These are phyloP conservation scores for Falco novaeseelandiae DNA, from an alignment of 2,797 vertebrate genomes.

Conservation along the genomic window DNA sequence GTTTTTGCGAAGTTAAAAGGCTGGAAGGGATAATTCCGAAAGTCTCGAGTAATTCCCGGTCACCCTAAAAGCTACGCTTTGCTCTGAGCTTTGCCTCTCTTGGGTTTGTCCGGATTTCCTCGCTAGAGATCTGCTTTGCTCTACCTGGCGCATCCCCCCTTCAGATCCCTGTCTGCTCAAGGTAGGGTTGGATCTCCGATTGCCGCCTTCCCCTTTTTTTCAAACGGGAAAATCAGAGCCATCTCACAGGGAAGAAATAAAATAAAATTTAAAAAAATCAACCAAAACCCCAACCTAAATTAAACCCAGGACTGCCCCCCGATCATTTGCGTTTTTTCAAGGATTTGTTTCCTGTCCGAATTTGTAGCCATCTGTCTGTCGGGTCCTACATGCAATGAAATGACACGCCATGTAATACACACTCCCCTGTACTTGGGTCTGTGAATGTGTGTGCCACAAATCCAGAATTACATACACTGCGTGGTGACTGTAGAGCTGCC, in stretches of 20 bases:
- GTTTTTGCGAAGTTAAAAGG: not conserved
- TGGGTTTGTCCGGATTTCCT: not conserved
- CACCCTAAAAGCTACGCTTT: not conserved
- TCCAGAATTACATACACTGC: not conserved
- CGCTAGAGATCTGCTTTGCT: not conserved
- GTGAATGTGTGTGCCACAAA: not conserved
- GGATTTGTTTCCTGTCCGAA: conserved; percentile 30
- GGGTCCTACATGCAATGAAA: not conserved
- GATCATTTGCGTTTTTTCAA: not conserved
- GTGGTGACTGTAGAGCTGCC: not conserved
- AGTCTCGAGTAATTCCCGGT: not conserved
- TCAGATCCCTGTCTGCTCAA: not conserved
- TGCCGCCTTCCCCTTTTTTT: rapidly evolving
- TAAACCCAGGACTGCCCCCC: not conserved
- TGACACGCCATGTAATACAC: not conserved
- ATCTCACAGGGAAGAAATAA: not conserved
- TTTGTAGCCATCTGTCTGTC: conserved; percentile 40
- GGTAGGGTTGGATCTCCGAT: not conserved
- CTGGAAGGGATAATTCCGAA: rapidly evolving
- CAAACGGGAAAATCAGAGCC: not conserved
- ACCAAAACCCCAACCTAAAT: not conserved
- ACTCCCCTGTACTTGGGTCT: not conserved
- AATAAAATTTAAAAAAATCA: too few species aligned
- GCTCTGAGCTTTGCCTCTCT: not conserved
- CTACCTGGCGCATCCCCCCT: not conserved